These are phyloP conservation scores for Lepidonotus clava DNA, from an alignment of 2,888 invertebrate species.

Conservation along the genomic window DNA sequence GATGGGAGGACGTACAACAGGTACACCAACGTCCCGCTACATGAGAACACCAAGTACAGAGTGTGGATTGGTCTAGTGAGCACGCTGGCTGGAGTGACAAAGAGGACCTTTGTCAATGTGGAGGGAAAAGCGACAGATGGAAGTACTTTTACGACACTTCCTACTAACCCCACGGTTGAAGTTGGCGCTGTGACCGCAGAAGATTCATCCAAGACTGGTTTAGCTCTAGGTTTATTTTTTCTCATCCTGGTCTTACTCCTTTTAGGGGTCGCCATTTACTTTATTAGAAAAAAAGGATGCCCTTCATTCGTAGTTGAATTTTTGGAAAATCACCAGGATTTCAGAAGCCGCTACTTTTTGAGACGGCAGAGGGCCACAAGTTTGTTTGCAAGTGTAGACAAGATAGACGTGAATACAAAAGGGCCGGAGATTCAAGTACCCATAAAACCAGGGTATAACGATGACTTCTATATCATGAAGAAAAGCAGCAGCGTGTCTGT, in stretches of 20 bases:
- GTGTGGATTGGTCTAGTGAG: slow-evolving; percentile 88
- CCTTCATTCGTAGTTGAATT: background rate
- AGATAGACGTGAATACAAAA: too few species aligned
- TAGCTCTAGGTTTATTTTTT: background rate
- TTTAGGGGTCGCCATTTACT: background rate
- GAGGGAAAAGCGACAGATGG: background rate
- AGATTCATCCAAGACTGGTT: background rate
- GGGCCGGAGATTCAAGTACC: too few species aligned
- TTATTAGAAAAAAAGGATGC: background rate
- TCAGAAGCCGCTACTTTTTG: background rate
- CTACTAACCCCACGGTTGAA: background rate
- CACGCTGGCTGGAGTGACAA: slow-evolving; percentile 85
- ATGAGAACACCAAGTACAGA: slow-evolving; percentile 84
- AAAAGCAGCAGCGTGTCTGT: too few species aligned
- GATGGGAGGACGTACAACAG: slow-evolving; percentile 87
- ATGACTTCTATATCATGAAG: too few species aligned
- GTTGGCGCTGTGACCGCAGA: background rate
- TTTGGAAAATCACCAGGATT: too few species aligned
- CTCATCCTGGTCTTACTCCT: background rate
- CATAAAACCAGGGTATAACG: too few species aligned
- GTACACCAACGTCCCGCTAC: slow-evolving; percentile 89
- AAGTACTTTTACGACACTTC: background rate
- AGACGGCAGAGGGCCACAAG: too few species aligned
- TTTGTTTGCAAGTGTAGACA: too few species aligned
- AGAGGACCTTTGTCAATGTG: slow-evolving; percentile 82